phyloP scores from a whole-genome alignment of 2,797 vertebrate species.

The Oceanodroma leucorhoa region DNA sequence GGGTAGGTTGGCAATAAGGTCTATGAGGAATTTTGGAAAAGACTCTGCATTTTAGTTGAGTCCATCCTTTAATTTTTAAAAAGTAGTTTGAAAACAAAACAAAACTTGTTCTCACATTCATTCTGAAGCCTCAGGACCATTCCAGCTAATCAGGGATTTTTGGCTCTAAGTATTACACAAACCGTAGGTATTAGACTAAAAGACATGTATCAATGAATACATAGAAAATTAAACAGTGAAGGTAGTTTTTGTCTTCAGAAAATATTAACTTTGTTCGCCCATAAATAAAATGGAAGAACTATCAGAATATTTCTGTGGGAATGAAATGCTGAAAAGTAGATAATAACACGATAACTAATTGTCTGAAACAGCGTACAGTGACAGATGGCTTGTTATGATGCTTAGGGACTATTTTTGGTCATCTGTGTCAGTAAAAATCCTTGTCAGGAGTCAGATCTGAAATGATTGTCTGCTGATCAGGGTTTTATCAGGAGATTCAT shows the following conservation, averaged over 20 bases:
- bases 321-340: background rate
- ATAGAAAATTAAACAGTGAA: background rate
- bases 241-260: constrained; percentile 4
- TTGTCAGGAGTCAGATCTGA: background rate
- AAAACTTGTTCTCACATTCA: background rate
- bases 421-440: background rate
- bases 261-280: background rate
- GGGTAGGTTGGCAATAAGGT: background rate
- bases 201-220: background rate
- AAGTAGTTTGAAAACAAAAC: constrained; percentile 9
- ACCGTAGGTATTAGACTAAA: background rate
- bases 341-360: background rate
- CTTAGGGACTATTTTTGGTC: background rate
- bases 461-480: background rate
- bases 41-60: background rate
- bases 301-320: constrained; percentile 5
- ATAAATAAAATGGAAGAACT: background rate
- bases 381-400: constrained; percentile 3
- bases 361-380: background rate
- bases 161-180: background rate
- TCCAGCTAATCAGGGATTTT: constrained; percentile 14
- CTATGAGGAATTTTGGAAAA: background rate
- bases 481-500: background rate
- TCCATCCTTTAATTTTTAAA: background rate
- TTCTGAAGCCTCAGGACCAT: background rate